These are phyloP conservation scores for Rhynchophorus ferrugineus DNA, from an alignment of 1,140 invertebrate genomes.

Conservation along the genomic window DNA sequence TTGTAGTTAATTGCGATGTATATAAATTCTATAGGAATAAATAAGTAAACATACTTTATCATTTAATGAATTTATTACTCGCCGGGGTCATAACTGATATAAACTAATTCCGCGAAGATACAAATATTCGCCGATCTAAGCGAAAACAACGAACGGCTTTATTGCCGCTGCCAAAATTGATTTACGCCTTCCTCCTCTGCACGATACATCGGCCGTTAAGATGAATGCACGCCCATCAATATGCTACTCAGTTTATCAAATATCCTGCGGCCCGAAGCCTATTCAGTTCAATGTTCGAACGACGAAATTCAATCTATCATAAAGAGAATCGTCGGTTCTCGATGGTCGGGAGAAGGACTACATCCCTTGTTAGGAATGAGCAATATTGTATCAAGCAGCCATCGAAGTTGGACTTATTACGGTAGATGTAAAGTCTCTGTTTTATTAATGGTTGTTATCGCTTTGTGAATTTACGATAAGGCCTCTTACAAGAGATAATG, in stretches of 20 bases:
- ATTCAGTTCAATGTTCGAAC: constrained; percentile 1
- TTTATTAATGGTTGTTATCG: background rate
- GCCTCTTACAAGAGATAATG: too few relatives aligned
- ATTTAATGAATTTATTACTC: background rate
- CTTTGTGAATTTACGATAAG: background rate
- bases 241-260: constrained; percentile 6
- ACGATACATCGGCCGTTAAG: constrained; percentile 4
- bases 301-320: background rate
- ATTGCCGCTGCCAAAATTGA: background rate
- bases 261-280: constrained; percentile 1
- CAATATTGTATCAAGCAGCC: constrained; percentile 1
- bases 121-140: background rate
- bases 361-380: constrained; percentile 1
- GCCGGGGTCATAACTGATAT: background rate
- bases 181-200: background rate
- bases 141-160: background rate
- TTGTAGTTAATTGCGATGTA: too few relatives aligned
- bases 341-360: constrained; percentile 1
- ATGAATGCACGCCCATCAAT: constrained; percentile 6
- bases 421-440: background rate
- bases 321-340: background rate
- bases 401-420: constrained; percentile 2
- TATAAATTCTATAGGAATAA: too few relatives aligned
- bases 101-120: background rate
- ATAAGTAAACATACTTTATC: too few relatives aligned